Conservation (phyloP, 1,140 invertebrate genomes). For the Cheumatopsyche charites region DNA sequence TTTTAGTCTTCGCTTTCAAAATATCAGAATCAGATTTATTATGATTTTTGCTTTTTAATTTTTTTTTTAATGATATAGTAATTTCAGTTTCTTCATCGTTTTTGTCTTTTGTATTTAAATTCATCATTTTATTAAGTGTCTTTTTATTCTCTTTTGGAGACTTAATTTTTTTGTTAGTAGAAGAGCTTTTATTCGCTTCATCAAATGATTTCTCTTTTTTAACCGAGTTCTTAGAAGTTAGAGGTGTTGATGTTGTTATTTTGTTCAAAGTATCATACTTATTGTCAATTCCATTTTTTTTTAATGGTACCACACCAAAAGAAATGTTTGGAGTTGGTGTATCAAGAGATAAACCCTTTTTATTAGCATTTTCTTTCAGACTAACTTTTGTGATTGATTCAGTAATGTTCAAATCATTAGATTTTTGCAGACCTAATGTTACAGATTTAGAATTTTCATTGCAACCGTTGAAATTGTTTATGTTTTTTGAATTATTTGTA, state of each 20-base stretch:
- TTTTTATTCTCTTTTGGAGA: neutral
- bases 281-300: neutral
- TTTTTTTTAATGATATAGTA: conserved; percentile 43
- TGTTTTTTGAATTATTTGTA: neutral
- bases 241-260: neutral
- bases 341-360: too few relatives aligned
- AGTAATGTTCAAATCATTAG: too few relatives aligned
- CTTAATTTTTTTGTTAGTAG: neutral
- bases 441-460: neutral
- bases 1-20: conserved; percentile 27
- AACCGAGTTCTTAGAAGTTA: neutral
- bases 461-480: conserved; percentile 8
- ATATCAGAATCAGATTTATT: conserved; percentile 36
- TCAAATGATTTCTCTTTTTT: neutral
- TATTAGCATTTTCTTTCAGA: too few relatives aligned
- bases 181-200: neutral
- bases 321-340: too few relatives aligned
- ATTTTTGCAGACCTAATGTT: too few relatives aligned
- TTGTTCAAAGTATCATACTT: neutral
- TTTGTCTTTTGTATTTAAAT: neutral
- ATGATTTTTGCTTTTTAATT: conserved; percentile 12
- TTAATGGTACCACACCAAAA: too few relatives aligned
- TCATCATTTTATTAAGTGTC: neutral
- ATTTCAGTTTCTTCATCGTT: conserved; percentile 37
- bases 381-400: too few relatives aligned